Conservation (phyloP, 1,140 invertebrate genomes). For the Apocrypta bakeri region DNA sequence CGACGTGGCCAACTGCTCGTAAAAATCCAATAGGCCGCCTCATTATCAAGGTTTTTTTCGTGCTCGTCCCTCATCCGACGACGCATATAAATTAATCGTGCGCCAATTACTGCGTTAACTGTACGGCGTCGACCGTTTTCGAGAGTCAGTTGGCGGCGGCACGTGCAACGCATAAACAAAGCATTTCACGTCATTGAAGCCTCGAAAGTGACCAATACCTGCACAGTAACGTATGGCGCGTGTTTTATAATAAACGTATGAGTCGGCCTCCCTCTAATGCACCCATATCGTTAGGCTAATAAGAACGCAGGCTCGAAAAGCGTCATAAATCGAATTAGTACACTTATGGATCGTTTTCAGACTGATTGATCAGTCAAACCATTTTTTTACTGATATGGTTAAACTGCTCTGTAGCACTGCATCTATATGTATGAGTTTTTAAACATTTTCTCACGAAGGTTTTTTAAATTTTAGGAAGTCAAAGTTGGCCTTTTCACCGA, state of each 20-base stretch:
- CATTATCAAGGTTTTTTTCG: too few species aligned
- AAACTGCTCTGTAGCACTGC: too few species aligned
- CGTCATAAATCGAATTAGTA: constrained; percentile 20
- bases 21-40: too few species aligned
- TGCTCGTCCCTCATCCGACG: constrained; percentile 54
- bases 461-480: too few species aligned
- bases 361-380: background rate
- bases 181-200: background rate
- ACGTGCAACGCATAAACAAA: constrained; percentile 18
- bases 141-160: constrained; percentile 64
- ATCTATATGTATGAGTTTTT: too few species aligned
- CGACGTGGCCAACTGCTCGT: too few species aligned
- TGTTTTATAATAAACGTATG: background rate
- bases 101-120: constrained; percentile 63
- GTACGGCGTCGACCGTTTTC: constrained; percentile 53
- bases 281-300: constrained; percentile 14
- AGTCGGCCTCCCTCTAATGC: background rate
- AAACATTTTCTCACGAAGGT: too few species aligned
- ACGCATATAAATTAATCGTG: constrained; percentile 66
- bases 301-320: too few species aligned
- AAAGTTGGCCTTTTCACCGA: too few species aligned
- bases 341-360: too few species aligned
- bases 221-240: constrained; percentile 3
- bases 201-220: background rate
- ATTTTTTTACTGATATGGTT: background rate